Base-by-base conservation (phyloP, 2,113 vertebrate species). In the Nanorana parkeri region DNA sequence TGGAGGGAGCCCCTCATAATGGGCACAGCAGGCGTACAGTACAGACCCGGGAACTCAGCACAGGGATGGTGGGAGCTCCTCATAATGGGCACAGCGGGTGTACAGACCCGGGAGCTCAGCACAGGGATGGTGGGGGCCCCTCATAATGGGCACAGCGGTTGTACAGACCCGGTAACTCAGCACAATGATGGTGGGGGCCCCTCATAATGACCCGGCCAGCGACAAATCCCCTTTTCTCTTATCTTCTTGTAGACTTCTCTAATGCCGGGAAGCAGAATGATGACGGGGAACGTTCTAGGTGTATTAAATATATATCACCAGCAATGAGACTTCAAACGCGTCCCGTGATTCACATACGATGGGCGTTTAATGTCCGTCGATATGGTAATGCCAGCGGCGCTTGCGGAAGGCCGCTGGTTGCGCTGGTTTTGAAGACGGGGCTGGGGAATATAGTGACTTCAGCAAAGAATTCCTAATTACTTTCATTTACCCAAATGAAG, bases 271-370 rank as follows among this genome's bases (percentile, higher is more conserved):
- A 16, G 24, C 2, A 56, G 20, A 41, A 10, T 17, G 73, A 41
- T 47, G 73, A 41, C 56, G 11, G 58, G 26, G 56, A 32, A 61
- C 41, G 29, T 63, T 76, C 41, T 19, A 41, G 73, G 56, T 63
- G 21, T 76, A 76, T 63, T 19, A 61, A 76, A 76, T 63, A 76
- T 76, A 76, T 32, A 74, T 76, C 41, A 76, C 58, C 20, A 51
- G 73, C 28, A 64, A 51, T 8, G 5, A n/a, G 32, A 51, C 73
- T 47, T 76, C 73, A 76, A 47, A 76, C 17, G 58, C 20, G 58
- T 47, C 21, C 73, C 20, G n/a, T 61, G 17, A 63, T 64, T 63
- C 36, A 11, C 21, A 32, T 63, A 58, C 58, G 36, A 24, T 51
- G 24, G 19, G 52, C 11, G 69, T 56, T 73, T 73, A 73, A 56